Evolutionary conservation across 2,797 vertebrate genomes (phyloP).

Genomic region (Takifugu ocellatus): DNA sequence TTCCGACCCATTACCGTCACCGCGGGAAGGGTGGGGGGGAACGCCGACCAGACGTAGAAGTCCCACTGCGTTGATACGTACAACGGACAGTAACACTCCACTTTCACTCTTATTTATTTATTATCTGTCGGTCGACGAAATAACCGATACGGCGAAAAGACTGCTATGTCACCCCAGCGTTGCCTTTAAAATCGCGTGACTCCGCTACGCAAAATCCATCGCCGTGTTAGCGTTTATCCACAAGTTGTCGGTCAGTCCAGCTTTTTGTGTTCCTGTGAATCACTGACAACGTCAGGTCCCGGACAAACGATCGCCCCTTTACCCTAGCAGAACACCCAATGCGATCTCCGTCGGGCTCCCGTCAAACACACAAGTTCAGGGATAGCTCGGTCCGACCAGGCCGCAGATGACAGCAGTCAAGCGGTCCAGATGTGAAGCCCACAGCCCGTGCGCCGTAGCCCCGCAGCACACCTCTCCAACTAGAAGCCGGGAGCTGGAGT

Average conservation of each 20-base stretch:
- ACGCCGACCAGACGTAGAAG: slow-evolving; percentile 82
- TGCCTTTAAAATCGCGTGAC: slow-evolving; percentile 67
- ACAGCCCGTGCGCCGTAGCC: slow-evolving; percentile 65
- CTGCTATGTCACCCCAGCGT: slow-evolving; percentile 78
- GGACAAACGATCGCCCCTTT: slow-evolving; percentile 49
- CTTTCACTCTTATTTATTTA: slow-evolving; percentile 62
- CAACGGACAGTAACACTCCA: slow-evolving; percentile 76
- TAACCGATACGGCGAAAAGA: slow-evolving; percentile 66
- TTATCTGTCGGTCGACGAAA: slow-evolving; percentile 64
- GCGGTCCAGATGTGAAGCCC: slow-evolving; percentile 73
- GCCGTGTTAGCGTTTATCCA: slow-evolving; percentile 43
- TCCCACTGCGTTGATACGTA: slow-evolving; percentile 83
- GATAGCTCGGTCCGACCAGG: slow-evolving; percentile 58
- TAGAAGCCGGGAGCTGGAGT: slow-evolving; percentile 75
- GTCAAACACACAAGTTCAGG: slow-evolving; percentile 57
- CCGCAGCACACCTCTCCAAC: slow-evolving; percentile 71
- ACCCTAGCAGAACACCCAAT: slow-evolving; percentile 55
- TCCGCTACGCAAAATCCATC: slow-evolving; percentile 65
- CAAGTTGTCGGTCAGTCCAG: slow-evolving; percentile 45
- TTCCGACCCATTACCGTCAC: slow-evolving; percentile 95
- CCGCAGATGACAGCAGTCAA: slow-evolving; percentile 62
- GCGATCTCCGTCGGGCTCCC: slow-evolving; percentile 34
- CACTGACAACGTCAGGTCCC: slow-evolving; percentile 46
- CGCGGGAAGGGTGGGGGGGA: slow-evolving; percentile 84
- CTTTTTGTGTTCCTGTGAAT: slow-evolving; percentile 41